These are phyloP conservation scores for Tuta absoluta DNA, from an alignment of 2,888 invertebrate species.

Conservation along the genomic window DNA sequence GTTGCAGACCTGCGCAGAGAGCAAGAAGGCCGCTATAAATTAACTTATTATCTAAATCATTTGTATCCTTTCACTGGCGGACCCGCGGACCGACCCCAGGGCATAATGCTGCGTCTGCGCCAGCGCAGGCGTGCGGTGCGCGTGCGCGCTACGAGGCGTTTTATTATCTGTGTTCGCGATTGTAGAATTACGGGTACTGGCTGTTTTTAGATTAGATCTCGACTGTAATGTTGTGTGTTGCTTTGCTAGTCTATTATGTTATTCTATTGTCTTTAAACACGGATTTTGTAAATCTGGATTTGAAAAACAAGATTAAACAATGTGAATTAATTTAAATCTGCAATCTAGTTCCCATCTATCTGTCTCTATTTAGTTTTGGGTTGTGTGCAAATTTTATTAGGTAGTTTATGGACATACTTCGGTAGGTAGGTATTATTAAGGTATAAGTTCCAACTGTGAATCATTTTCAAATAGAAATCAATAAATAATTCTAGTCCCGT, in stretches of 20 bases:
- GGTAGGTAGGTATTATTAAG: no score
- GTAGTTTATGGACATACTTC: no score
- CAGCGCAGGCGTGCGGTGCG: slow-evolving; percentile 34
- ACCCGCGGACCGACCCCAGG: slow-evolving; percentile 41
- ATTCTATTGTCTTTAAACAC: not conserved
- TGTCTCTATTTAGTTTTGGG: no score
- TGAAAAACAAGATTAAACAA: not conserved
- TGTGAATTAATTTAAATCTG: no score
- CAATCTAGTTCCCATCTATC: no score
- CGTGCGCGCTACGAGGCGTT: slow-evolving; percentile 40
- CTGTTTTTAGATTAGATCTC: not conserved
- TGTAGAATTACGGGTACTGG: slow-evolving; percentile 8
- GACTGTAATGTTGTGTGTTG: not conserved
- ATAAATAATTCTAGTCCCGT: no score
- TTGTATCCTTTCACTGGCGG: slow-evolving; percentile 60
- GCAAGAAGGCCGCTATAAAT: slow-evolving; percentile 33
- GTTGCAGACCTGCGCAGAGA: slow-evolving; percentile 5
- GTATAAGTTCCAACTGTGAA: no score
- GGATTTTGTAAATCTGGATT: not conserved
- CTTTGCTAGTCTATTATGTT: not conserved
- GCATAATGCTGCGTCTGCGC: slow-evolving; percentile 33
- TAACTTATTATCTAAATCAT: slow-evolving; percentile 45
- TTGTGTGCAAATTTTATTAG: no score
- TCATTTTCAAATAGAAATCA: no score
- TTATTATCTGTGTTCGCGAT: slow-evolving; percentile 18